A percentile compares a stretch with the other conserved stretches of the same genome.
Evolutionary conservation across 1,140 invertebrate genomes (phyloP).

Genomic region (Archegozetes longisetosus): DNA sequence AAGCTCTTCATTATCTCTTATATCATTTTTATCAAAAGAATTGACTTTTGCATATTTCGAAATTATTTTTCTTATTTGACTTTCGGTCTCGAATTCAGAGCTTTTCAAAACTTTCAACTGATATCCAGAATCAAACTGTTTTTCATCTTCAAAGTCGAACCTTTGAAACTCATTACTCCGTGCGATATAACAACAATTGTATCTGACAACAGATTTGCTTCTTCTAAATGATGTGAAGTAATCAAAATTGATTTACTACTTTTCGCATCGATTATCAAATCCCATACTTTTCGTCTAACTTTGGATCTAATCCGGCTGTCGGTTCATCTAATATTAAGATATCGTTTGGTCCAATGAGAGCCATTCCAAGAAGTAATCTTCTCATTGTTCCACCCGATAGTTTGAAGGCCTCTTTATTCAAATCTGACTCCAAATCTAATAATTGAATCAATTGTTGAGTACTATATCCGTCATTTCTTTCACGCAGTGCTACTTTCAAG

Average conservation of each 20-base stretch:
- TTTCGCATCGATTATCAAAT: conserved; percentile 39
- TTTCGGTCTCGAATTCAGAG: not conserved
- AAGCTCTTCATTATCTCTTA: not conserved
- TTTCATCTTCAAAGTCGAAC: conserved; percentile 7
- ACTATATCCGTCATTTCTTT: not conserved
- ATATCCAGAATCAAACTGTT: conserved; percentile 17
- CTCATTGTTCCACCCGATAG: conserved; percentile 17
- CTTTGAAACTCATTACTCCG: conserved; percentile 3
- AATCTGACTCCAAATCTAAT: not conserved
- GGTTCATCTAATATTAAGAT: conserved; percentile 32
- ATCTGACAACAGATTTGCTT: conserved; percentile 26
- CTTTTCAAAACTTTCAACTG: not conserved
- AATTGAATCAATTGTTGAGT: not conserved
- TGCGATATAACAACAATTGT: conserved; percentile 24
- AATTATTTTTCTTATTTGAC: not conserved
- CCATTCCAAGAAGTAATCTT: conserved; percentile 36
- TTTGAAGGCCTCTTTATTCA: not conserved
- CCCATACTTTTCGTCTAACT: conserved; percentile 31
- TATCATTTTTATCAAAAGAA: not conserved
- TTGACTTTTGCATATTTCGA: not conserved
- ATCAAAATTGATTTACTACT: conserved; percentile 40
- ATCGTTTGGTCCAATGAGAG: conserved; percentile 32
- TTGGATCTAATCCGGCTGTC: conserved; percentile 34
- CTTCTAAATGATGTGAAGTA: conserved; percentile 26
- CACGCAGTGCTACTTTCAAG: not conserved